phyloP scores from a whole-genome alignment of 2,113 vertebrate species.

The Oxyruncus cristatus region DNA sequence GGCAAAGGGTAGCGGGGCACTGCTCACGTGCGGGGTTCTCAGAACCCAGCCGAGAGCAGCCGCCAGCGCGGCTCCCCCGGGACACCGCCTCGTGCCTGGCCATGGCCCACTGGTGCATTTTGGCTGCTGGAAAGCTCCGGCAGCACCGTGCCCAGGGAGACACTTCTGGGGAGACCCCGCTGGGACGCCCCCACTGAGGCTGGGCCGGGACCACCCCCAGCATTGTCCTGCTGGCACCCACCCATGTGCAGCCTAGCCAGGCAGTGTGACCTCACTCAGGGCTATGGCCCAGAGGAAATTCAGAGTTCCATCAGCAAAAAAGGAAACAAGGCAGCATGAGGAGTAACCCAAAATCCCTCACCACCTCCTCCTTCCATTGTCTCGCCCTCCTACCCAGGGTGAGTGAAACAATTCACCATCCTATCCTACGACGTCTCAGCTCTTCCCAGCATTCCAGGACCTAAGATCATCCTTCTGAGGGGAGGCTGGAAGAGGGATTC shows the following conservation, averaged over 20 bases:
- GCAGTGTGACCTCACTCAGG: not conserved
- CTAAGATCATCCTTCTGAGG: not conserved
- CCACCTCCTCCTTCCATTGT: not conserved
- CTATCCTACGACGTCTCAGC: not conserved
- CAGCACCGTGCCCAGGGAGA: rapidly evolving
- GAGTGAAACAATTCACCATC: not conserved
- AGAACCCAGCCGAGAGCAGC: not conserved
- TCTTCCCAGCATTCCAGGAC: not conserved
- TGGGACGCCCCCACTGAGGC: rapidly evolving
- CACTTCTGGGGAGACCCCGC: rapidly evolving
- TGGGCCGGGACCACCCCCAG: not conserved
- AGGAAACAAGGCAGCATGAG: not conserved
- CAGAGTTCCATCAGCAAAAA: not conserved
- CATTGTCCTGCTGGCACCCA: not conserved
- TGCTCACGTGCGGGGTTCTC: rapidly evolving
- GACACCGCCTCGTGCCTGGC: rapidly evolving
- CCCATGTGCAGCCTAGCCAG: rapidly evolving
- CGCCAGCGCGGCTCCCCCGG: not conserved
- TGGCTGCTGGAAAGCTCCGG: not conserved
- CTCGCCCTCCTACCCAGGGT: not conserved
- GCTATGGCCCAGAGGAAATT: not conserved
- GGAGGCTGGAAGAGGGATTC: not conserved
- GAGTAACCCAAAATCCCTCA: not conserved
- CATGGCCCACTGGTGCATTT: rapidly evolving
- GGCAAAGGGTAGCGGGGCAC: not conserved